Evolutionary conservation across 2,888 invertebrate species (phyloP).

Genomic region (Ellobium chinense): DNA sequence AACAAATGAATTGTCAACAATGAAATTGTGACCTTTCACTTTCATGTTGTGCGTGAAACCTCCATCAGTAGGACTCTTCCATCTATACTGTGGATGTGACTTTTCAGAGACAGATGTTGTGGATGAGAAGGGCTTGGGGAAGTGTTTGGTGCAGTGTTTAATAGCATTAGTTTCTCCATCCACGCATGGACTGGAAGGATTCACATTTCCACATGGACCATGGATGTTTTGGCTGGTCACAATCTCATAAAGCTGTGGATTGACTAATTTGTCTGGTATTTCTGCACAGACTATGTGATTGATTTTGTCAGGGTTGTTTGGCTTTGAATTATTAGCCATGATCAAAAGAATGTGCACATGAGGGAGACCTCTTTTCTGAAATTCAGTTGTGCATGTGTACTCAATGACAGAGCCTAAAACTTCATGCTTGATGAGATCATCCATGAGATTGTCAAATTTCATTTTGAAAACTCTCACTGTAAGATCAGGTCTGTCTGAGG

Average conservation of each 20-base stretch:
- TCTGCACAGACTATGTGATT: conserved; percentile 1
- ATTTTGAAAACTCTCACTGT: background rate
- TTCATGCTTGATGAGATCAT: background rate
- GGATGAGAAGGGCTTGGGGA: background rate
- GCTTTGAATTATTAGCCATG: background rate
- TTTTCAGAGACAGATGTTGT: background rate
- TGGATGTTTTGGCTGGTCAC: background rate
- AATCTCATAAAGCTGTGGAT: background rate
- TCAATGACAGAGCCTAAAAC: background rate
- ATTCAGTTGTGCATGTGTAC: background rate
- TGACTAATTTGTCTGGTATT: background rate
- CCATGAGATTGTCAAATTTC: background rate
- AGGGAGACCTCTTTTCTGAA: background rate
- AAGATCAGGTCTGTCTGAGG: background rate
- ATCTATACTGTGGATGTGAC: background rate
- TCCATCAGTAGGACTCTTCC: background rate
- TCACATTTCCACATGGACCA: background rate
- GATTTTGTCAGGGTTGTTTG: background rate
- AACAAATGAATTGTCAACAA: background rate
- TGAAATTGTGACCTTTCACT: background rate
- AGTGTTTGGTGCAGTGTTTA: background rate
- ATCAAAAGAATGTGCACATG: background rate
- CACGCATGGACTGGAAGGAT: background rate
- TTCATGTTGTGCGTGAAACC: background rate
- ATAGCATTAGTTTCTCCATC: background rate